Evolutionary conservation across 2,888 invertebrate species (phyloP).

Genomic region (Celastrina argiolus): DNA sequence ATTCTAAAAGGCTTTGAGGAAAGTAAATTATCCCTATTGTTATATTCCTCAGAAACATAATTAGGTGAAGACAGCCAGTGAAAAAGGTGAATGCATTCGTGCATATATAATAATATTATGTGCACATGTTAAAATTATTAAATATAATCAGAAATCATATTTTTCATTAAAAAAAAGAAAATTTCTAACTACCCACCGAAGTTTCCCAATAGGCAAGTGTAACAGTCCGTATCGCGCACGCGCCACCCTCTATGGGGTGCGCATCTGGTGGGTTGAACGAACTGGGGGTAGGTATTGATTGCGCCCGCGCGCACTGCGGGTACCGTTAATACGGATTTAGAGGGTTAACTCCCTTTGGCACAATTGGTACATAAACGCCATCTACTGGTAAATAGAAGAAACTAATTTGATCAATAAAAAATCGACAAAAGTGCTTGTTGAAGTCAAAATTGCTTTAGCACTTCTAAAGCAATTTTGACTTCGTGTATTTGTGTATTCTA

Average conservation of each 20-base stretch:
- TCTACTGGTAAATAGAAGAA: background rate
- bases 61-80: conserved; percentile 1
- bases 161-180: too few species aligned
- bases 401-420: too few species aligned
- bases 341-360: background rate
- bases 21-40: conserved; percentile 5
- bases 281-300: conserved; percentile 26
- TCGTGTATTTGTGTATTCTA: too few species aligned
- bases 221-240: conserved; percentile 19
- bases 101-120: background rate
- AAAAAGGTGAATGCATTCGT: background rate
- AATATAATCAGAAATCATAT: too few species aligned
- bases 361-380: background rate
- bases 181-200: background rate
- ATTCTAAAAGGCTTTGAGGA: conserved; percentile 5
- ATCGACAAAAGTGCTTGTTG: too few species aligned
- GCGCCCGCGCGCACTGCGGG: conserved; percentile 21
- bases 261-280: conserved; percentile 30
- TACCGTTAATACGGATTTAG: conserved; percentile 9
- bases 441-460: too few species aligned
- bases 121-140: too few species aligned
- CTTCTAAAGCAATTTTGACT: too few species aligned
- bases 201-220: conserved; percentile 3
- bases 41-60: conserved; percentile 3
- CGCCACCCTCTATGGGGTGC: conserved; percentile 21